Percentiles rank a stretch among this genome's conserved stretches.
phyloP scores from a whole-genome alignment of 92 coral and sea anemone genomes.

The Phenganax subtilis region DNA sequence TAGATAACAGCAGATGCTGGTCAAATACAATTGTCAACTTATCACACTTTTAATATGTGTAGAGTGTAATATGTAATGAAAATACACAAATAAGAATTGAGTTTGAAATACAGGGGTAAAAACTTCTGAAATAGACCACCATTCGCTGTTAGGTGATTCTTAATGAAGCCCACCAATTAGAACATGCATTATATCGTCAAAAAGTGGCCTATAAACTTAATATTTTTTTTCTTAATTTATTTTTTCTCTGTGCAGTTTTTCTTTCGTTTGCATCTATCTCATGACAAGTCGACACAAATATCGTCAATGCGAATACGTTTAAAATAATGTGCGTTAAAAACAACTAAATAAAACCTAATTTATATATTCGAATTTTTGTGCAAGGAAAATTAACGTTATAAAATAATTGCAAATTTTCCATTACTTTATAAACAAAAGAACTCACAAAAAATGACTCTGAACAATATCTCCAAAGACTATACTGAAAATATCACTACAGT shows the following conservation, averaged over 20 bases:
- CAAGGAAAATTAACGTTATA: not conserved
- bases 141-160: too few species aligned
- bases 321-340: conserved; percentile 2
- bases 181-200: not conserved
- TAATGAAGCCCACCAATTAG: too few species aligned
- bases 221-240: not conserved
- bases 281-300: not conserved
- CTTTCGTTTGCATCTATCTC: not conserved
- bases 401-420: not conserved
- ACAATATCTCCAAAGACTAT: not conserved
- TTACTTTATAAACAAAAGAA: not conserved
- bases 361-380: not conserved
- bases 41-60: too few species aligned
- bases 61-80: too few species aligned
- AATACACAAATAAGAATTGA: too few species aligned
- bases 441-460: not conserved
- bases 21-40: not conserved
- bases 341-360: conserved; percentile 3
- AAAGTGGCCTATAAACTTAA: not conserved
- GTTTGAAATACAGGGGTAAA: too few species aligned
- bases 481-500: not conserved
- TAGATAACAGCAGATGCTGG: not conserved
- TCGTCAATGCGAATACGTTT: not conserved
- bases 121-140: too few species aligned
- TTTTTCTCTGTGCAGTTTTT: not conserved